Evolutionary conservation across 2,888 invertebrate genomes (phyloP).

Genomic region (Tortrix viridana): DNA sequence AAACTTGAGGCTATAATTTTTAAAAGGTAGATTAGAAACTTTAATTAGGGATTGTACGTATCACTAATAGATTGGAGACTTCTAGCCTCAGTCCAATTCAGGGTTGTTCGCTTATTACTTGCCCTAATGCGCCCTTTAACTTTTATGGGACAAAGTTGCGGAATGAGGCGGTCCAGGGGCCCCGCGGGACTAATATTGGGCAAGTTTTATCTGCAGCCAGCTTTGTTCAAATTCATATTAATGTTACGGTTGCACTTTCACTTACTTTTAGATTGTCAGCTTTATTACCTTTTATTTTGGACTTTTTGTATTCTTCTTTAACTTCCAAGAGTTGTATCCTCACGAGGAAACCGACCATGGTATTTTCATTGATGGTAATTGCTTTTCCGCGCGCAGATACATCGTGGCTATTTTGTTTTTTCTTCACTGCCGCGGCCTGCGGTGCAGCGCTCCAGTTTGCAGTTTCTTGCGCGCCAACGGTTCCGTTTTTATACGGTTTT

Average conservation of each 20-base stretch:
- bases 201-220: constrained; percentile 70
- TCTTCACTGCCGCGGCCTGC: neutral
- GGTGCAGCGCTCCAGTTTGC: constrained; percentile 18
- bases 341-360: too few relatives aligned
- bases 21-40: constrained; percentile 26
- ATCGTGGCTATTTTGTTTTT: constrained; percentile 6
- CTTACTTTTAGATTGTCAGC: constrained; percentile 7
- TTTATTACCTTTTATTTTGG: constrained; percentile 1
- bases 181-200: constrained; percentile 72
- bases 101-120: constrained; percentile 77
- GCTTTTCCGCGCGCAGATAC: neutral
- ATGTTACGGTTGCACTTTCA: constrained; percentile 55
- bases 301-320: neutral
- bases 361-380: neutral
- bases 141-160: constrained; percentile 79
- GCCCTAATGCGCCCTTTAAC: constrained; percentile 81
- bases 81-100: constrained; percentile 65
- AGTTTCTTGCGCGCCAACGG: constrained; percentile 21
- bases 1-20: constrained; percentile 15
- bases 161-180: constrained; percentile 60
- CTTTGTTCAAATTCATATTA: constrained; percentile 68
- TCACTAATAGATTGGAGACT: constrained; percentile 50
- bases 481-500: constrained; percentile 31
- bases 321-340: neutral
- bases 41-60: constrained; percentile 38